Evolutionary conservation across 2,113 vertebrate species (phyloP).

Genomic region (Macquaria ambigua): DNA sequence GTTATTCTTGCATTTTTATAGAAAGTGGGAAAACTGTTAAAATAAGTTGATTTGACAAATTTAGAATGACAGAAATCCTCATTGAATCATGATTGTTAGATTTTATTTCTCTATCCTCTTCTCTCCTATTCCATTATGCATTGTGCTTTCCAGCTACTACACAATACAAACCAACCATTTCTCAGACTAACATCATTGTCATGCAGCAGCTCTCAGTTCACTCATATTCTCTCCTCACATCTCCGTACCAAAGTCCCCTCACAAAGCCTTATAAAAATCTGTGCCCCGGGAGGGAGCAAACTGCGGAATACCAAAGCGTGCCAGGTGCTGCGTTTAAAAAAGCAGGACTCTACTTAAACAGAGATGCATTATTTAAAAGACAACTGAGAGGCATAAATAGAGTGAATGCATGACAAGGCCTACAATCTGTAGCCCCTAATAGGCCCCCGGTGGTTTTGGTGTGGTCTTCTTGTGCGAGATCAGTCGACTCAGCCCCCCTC

Average conservation of each 20-base stretch:
- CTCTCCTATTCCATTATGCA: conserved; percentile 49
- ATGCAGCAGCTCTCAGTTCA: conserved; percentile 70
- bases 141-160: conserved; percentile 36
- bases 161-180: conserved; percentile 59
- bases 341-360: conserved; percentile 66
- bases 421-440: conserved; percentile 73
- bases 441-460: conserved; percentile 71
- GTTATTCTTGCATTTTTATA: background rate
- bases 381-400: conserved; percentile 77
- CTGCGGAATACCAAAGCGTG: conserved; percentile 69
- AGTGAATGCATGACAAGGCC: conserved; percentile 75
- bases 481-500: conserved; percentile 46
- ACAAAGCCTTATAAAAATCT: conserved; percentile 73
- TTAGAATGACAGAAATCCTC: background rate
- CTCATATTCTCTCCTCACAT: conserved; percentile 73
- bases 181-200: conserved; percentile 68
- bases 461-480: conserved; percentile 65
- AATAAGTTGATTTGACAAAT: background rate
- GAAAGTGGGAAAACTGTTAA: too few relatives aligned
- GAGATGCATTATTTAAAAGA: conserved; percentile 82
- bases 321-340: conserved; percentile 70
- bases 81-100: conserved; percentile 22
- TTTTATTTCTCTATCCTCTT: conserved; percentile 21
- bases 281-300: conserved; percentile 65
- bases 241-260: conserved; percentile 70